These are phyloP conservation scores for Proteles cristata DNA, from an alignment of 2,113 vertebrate genomes.

Conservation along the genomic window DNA sequence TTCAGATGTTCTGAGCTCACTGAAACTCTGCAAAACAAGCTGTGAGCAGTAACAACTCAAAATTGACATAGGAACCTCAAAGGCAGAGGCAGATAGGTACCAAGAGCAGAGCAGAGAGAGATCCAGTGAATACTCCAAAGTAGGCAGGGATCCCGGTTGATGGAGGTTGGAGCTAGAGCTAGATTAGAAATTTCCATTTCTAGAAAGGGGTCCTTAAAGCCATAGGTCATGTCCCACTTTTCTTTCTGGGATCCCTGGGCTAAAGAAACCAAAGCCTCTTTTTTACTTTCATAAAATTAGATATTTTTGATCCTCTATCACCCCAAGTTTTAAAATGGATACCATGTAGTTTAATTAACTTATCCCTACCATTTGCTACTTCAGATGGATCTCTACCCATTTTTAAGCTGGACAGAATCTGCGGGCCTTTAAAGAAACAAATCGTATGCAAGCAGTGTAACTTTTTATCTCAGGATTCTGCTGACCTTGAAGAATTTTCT, in stretches of 20 bases:
- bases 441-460: neutral
- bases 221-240: neutral
- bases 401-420: conserved; percentile 45
- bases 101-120: neutral
- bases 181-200: neutral
- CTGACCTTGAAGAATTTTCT: conserved; percentile 60
- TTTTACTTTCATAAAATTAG: neutral
- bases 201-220: neutral
- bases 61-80: neutral
- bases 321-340: neutral
- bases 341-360: conserved; percentile 10
- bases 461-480: conserved; percentile 34
- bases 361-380: neutral
- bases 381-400: neutral
- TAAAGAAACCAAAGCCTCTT: neutral
- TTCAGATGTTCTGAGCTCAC: neutral
- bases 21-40: neutral
- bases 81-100: neutral
- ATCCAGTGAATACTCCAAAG: neutral
- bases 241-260: neutral
- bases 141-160: neutral
- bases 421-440: neutral
- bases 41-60: neutral
- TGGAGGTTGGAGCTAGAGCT: neutral
- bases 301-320: neutral